phyloP scores from a whole-genome alignment of 1,140 invertebrate genomes.

The Bombus confusus region DNA sequence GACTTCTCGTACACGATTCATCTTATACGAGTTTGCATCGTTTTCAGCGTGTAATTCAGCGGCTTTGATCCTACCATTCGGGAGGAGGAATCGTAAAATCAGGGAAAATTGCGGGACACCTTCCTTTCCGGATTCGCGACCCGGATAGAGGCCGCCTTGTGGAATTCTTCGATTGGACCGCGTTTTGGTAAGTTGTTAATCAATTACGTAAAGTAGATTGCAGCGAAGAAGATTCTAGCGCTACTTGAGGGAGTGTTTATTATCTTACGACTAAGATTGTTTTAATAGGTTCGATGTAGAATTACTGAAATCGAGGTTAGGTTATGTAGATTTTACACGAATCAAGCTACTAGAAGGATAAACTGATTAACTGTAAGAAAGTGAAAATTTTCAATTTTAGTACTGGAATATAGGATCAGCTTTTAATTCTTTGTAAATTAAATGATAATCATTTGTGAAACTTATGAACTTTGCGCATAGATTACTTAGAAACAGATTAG shows the following conservation, averaged over 20 bases:
- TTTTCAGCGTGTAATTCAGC: slow-evolving; percentile 53
- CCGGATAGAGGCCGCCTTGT: neutral
- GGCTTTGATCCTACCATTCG: slow-evolving; percentile 41
- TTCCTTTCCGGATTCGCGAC: slow-evolving; percentile 24
- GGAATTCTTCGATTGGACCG: neutral
- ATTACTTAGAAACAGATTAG: too few relatives aligned
- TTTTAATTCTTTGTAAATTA: too few relatives aligned
- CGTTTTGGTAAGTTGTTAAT: neutral
- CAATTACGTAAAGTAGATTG: neutral
- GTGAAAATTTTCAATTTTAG: too few relatives aligned
- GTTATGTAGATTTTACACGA: neutral
- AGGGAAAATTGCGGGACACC: slow-evolving; percentile 39
- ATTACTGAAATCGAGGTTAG: neutral
- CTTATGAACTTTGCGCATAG: too few relatives aligned
- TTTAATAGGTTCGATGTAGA: neutral
- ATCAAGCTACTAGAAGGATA: too few relatives aligned
- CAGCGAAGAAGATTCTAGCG: neutral
- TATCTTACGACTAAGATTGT: neutral
- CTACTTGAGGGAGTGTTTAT: neutral
- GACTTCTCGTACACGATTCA: neutral
- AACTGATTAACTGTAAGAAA: too few relatives aligned
- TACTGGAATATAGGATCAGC: too few relatives aligned
- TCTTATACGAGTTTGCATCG: neutral
- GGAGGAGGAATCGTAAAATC: neutral
- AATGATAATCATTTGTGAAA: too few relatives aligned